Evolutionary conservation across 2,113 vertebrate genomes (phyloP).

Genomic region (Centropus bengalensis): DNA sequence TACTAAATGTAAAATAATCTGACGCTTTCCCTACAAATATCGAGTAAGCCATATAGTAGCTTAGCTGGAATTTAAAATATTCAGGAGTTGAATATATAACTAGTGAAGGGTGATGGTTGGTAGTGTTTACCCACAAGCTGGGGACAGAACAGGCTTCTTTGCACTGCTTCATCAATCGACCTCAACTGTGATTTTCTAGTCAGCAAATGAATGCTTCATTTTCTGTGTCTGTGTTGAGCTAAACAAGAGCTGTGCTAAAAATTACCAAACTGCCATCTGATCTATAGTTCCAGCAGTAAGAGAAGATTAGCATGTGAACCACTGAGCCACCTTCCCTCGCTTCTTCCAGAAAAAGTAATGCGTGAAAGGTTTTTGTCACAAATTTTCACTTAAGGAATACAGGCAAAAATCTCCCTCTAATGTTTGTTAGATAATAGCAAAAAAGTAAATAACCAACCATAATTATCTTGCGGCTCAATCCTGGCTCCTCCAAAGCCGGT

Average conservation of each 20-base stretch:
- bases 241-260: conserved; percentile 67
- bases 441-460: neutral
- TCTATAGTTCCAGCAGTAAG: conserved; percentile 57
- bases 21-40: conserved; percentile 35
- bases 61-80: conserved; percentile 76
- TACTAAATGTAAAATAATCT: conserved; percentile 70
- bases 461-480: neutral
- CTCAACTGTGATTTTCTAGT: conserved; percentile 81
- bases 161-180: conserved; percentile 82
- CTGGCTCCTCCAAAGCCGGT: neutral
- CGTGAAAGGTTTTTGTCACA: conserved; percentile 55
- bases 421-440: neutral
- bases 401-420: neutral
- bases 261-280: conserved; percentile 73
- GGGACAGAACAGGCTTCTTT: conserved; percentile 81
- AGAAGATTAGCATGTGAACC: conserved; percentile 48
- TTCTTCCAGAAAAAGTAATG: neutral
- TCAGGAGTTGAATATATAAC: conserved; percentile 71
- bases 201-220: conserved; percentile 80
- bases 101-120: conserved; percentile 76
- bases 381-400: neutral
- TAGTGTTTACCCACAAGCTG: conserved; percentile 70
- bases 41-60: conserved; percentile 64
- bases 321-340: conserved; percentile 34
- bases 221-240: conserved; percentile 66